Percentiles rank a stretch among this genome's conserved stretches.
Conservation (phyloP, 2,888 invertebrate genomes). For the Drosophila aldrichi region DNA sequence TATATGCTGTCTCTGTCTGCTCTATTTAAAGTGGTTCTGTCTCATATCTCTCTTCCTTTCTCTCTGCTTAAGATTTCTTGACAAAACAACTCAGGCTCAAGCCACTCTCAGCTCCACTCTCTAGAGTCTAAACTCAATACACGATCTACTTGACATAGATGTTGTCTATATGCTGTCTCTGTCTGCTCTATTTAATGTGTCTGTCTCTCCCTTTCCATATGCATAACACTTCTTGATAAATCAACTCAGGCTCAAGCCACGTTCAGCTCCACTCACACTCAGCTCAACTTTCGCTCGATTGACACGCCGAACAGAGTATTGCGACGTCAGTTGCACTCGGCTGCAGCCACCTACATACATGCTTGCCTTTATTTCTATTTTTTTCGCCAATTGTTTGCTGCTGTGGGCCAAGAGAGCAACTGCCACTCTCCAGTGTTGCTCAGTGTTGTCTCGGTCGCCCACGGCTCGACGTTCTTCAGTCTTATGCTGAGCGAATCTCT, state of each 20-base stretch:
- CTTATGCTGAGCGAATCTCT: constrained; percentile 32
- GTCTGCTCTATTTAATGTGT: too few relatives aligned
- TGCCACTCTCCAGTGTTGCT: constrained; percentile 33
- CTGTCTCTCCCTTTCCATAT: too few relatives aligned
- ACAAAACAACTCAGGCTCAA: too few relatives aligned
- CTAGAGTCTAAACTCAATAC: background rate
- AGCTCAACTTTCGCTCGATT: background rate
- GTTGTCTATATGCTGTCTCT: too few relatives aligned
- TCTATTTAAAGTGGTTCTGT: too few relatives aligned
- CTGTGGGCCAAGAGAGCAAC: constrained; percentile 12
- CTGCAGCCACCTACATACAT: constrained; percentile 9
- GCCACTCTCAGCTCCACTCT: too few relatives aligned
- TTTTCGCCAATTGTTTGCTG: constrained; percentile 21
- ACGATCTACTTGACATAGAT: background rate
- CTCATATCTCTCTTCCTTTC: too few relatives aligned
- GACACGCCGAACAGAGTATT: constrained; percentile 1
- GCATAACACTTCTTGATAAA: too few relatives aligned
- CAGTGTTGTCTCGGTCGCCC: constrained; percentile 8
- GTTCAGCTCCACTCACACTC: too few relatives aligned
- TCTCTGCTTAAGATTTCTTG: too few relatives aligned
- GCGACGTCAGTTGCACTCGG: constrained; percentile 3
- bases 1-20: too few relatives aligned
- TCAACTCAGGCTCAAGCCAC: too few relatives aligned
- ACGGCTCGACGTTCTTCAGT: constrained; percentile 14
- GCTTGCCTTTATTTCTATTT: constrained; percentile 13